Base-by-base conservation (phyloP, 2,888 invertebrate species). In the Shargacucullia verbasci region DNA sequence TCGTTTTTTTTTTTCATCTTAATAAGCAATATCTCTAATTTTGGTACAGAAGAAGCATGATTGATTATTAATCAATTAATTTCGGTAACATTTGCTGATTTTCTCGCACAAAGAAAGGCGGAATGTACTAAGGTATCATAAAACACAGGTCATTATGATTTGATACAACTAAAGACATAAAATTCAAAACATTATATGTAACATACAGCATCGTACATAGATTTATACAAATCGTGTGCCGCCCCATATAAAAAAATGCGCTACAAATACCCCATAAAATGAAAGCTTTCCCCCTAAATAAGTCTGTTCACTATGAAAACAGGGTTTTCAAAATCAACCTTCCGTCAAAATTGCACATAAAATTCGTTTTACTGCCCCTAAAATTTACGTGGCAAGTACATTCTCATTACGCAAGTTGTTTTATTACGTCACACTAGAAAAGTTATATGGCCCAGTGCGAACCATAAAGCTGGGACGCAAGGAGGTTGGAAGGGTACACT, bases 381-480 rank as follows among this genome's bases (percentile, higher is more conserved):
- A 74, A 72, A 63, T 74, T 63, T 66, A 66, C 60, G 74, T 61
- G 52, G 29, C 34, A 66, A 74, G 63, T 74, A 64, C 60, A 56
- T 67, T 62, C 67, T 75, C 73, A 75, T 67, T 65, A 73, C 62
- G 40, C 53, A 70, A 75, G 56, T 70, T 72, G 61, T 72, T 75
- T 74, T 68, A 74, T 59, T 62, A 62, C 71, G 69, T 71, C 59
- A 74, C 72, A 69, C 62, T 74, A 74, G 65, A 74, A 69, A 71
- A 69, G 64, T 65, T 69, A 66, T 69, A 69, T 49, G 69, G 44
- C 62, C 41, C 54, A 60, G 70, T 64, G 60, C 40, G 58, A 54
- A 41, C 62, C 62, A 43, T 71, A 69, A 74, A 71, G 31, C 58
- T 63, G 57, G 31, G 47, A 68, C 53, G 59, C 58, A 56, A 44